These are phyloP conservation scores for Drosophila rubida DNA, from an alignment of 2,888 invertebrate genomes.

Conservation along the genomic window DNA sequence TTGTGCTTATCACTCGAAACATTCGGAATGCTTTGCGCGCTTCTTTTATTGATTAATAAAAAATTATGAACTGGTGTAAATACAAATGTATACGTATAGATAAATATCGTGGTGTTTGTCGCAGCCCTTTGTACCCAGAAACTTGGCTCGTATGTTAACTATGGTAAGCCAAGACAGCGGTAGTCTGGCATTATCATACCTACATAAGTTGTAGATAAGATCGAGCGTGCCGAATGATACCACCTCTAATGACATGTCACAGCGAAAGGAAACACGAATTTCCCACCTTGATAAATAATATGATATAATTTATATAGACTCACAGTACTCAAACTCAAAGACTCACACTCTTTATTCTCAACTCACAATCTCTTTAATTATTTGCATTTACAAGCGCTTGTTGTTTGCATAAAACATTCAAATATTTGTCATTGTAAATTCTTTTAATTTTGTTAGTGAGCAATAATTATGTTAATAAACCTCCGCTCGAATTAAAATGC, in stretches of 20 bases:
- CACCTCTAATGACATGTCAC: constrained; percentile 39
- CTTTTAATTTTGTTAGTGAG: not conserved
- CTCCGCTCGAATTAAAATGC: not conserved
- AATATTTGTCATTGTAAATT: not conserved
- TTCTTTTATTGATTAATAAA: constrained; percentile 74
- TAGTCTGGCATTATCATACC: constrained; percentile 29
- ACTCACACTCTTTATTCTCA: no score
- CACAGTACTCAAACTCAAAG: no score
- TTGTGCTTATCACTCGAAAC: constrained; percentile 42
- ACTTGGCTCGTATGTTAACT: constrained; percentile 34
- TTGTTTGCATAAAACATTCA: no score
- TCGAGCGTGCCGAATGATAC: constrained; percentile 12
- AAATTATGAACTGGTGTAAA: constrained; percentile 27
- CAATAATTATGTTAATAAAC: not conserved
- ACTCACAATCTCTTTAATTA: no score
- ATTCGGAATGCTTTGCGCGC: constrained; percentile 22
- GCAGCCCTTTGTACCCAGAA: constrained; percentile 49
- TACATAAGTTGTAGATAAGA: constrained; percentile 36
- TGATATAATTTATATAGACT: no score
- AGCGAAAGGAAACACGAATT: not conserved
- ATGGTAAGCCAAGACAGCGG: constrained; percentile 40
- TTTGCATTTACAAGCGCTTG: no score
- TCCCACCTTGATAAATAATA: not conserved
- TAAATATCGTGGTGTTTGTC: constrained; percentile 29
- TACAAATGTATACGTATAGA: not conserved